Base-by-base conservation (phyloP, 2,888 invertebrate species). In the Incurvaria masculella region DNA sequence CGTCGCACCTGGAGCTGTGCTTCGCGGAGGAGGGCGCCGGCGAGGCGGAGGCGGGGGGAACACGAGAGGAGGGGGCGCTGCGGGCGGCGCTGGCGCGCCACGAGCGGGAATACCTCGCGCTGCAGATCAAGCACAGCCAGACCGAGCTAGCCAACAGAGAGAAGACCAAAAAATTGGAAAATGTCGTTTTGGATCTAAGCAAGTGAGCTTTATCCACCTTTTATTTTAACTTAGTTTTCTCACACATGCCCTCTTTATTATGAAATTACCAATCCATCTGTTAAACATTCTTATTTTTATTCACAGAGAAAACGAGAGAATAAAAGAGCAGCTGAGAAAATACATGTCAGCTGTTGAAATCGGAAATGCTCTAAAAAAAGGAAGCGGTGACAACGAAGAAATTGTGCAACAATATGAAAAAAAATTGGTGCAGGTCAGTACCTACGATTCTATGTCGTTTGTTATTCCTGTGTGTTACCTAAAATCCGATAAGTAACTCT, bases 281-380 rank as follows among this genome's bases (percentile, higher is more conserved):
- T 27, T 2, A 6, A 38, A 38, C 38, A 41, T 19, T 11, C 20
- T 20, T 44, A 20, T 45, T 47, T 21, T 56, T 54, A 49, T 54
- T 67, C 70, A 50, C 61, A 89, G 90, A 61, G 94, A 94, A 69
- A 94, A 94, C 70, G 89, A 89, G 53, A 75, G 88, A 54, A 71
- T 94, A 56, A 89, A 92, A 61, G 89, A 91, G 57, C 94, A 94
- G 63, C 66, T 94, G 49, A 84, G 88, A 57, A 91, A 90, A 60
- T 94, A 94, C 66, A 87, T 94, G 56, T 88, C 88, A 46, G 94
- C 94, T n/a, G 89, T 94, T 38, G 91, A 92, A 74, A 84, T 92
- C 51, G 89, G 94, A 20, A 89, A 89, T 71, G 85, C 91, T 80
- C 71, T 94, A 57, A 85, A 86, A 62, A 78, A 74, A 55, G 81